A percentile compares a stretch with the other conserved stretches of the same genome.
Evolutionary conservation across 2,113 vertebrate genomes (phyloP).

Genomic region (Dicaeum eximium): DNA sequence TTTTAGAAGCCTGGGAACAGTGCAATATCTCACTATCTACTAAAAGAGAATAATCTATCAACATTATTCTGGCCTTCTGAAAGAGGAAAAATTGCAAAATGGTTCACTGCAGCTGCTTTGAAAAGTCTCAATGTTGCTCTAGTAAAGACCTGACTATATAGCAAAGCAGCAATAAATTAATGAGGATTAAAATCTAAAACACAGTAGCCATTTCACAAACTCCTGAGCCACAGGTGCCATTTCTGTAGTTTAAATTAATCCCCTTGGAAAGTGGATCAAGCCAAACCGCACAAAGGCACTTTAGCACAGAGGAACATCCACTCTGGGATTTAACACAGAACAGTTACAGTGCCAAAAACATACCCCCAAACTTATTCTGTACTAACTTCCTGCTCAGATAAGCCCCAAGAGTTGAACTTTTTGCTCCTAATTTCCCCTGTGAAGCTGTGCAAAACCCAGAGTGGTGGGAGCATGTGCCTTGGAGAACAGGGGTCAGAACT

Average conservation of each 20-base stretch:
- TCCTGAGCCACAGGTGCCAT: neutral
- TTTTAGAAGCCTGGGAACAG: neutral
- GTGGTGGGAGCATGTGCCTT: neutral
- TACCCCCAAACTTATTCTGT: neutral
- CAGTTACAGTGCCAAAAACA: neutral
- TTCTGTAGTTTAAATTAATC: neutral
- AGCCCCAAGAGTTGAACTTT: neutral
- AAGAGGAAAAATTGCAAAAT: neutral
- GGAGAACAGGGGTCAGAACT: neutral
- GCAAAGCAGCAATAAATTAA: neutral
- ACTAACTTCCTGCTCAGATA: conserved; percentile 34
- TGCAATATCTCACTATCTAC: neutral
- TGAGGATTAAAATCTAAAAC: neutral
- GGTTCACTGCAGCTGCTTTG: neutral
- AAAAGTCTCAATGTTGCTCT: neutral
- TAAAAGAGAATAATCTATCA: neutral
- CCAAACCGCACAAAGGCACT: neutral
- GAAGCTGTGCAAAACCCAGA: neutral
- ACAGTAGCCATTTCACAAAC: neutral
- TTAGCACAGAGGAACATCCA: neutral
- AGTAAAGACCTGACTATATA: neutral
- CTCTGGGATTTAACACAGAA: neutral
- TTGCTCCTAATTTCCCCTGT: neutral
- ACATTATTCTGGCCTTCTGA: neutral
- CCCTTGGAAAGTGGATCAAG: neutral